Evolutionary conservation across 1,140 invertebrate species (phyloP).

Genomic region (Trachymyrmex septentrionalis): DNA sequence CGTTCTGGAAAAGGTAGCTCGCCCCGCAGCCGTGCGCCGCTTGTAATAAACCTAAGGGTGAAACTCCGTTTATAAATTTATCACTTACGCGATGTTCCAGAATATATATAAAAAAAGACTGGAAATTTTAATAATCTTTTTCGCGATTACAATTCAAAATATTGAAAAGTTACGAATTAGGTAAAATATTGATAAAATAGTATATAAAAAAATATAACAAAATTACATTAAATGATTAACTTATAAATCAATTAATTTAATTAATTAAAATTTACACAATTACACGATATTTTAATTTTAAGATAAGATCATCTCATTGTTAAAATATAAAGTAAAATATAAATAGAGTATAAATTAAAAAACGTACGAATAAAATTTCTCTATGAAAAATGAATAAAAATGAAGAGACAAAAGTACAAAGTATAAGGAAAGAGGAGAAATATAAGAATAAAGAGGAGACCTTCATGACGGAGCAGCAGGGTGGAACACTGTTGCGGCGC

Average conservation of each 20-base stretch:
- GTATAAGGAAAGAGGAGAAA: slow-evolving; percentile 87
- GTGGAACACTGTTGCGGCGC: slow-evolving; percentile 96
- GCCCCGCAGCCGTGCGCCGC: slow-evolving; percentile 90
- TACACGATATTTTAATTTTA: background rate
- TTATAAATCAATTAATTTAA: background rate
- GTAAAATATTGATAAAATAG: background rate
- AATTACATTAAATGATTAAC: background rate
- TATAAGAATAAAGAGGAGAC: slow-evolving; percentile 78
- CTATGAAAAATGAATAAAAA: background rate
- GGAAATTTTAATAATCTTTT: background rate
- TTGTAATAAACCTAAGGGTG: slow-evolving; percentile 73
- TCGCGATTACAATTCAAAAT: background rate
- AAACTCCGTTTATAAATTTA: background rate
- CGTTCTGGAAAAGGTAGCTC: slow-evolving; percentile 97
- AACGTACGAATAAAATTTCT: background rate
- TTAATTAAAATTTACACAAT: background rate
- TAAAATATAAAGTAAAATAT: background rate
- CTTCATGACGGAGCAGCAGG: slow-evolving; percentile 91
- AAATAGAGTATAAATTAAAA: background rate
- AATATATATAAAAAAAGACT: background rate
- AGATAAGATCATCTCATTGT: background rate
- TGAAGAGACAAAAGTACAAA: background rate
- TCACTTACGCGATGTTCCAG: slow-evolving; percentile 74
- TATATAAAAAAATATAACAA: background rate
- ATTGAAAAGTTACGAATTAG: background rate